Conservation (phyloP, 2,888 invertebrate species). For the Eulithis prunata region DNA sequence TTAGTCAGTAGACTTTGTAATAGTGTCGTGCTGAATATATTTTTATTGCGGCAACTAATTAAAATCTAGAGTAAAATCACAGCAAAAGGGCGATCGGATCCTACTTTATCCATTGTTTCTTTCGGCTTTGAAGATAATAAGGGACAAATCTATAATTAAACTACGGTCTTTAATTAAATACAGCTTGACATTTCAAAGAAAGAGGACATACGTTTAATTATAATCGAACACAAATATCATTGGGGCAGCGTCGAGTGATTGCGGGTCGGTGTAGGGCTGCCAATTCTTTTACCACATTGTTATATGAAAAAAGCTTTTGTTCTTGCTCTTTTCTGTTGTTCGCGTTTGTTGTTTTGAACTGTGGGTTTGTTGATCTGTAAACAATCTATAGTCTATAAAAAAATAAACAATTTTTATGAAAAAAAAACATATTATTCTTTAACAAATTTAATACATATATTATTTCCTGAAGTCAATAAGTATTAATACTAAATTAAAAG, state of each 20-base stretch:
- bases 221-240: conserved; percentile 83
- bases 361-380: no score
- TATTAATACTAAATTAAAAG: no score
- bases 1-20: not conserved
- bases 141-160: conserved; percentile 59
- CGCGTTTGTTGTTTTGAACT: not conserved
- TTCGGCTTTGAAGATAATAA: conserved; percentile 40
- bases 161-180: conserved; percentile 74
- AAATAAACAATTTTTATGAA: no score
- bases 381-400: no score
- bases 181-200: conserved; percentile 83
- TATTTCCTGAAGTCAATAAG: no score
- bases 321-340: not conserved
- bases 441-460: no score
- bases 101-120: conserved; percentile 28
- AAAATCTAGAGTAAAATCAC: not conserved
- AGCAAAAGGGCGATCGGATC: not conserved
- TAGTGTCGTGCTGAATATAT: not conserved
- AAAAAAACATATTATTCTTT: no score
- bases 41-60: not conserved
- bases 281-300: conserved; percentile 33
- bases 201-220: conserved; percentile 81
- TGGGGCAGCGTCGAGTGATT: conserved; percentile 76
- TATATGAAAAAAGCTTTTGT: not conserved
- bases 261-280: conserved; percentile 61